Conservation (phyloP, 2,113 vertebrate genomes). For the Hemiprocne comata region DNA sequence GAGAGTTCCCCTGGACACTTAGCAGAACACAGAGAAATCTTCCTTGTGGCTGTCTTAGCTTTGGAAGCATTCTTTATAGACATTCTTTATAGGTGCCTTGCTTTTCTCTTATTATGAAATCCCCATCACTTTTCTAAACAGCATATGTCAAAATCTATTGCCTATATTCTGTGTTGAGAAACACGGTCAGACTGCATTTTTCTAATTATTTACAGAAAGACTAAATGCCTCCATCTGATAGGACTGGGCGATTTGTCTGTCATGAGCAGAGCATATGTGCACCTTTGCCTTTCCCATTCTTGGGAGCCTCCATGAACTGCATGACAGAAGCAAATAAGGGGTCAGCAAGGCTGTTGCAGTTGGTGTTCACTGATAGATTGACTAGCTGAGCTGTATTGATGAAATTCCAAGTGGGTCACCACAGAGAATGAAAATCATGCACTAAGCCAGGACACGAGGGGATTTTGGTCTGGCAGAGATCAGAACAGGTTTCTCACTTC, state of each 20-base stretch:
- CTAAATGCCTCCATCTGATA: background rate
- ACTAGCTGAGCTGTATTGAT: background rate
- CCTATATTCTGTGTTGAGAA: background rate
- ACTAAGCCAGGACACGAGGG: background rate
- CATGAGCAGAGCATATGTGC: accelerated
- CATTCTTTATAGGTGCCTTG: background rate
- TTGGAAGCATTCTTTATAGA: background rate
- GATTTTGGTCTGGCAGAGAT: background rate
- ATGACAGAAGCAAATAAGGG: background rate
- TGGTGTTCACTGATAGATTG: background rate
- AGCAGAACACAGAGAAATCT: background rate
- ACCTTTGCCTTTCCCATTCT: background rate
- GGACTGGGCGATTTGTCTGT: background rate
- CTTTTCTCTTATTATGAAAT: background rate
- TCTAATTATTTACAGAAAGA: background rate
- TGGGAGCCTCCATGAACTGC: background rate
- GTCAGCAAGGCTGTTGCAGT: background rate
- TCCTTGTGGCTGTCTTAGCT: background rate
- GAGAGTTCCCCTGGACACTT: background rate
- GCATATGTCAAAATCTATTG: background rate
- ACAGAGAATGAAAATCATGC: background rate
- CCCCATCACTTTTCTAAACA: background rate
- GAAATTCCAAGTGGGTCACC: background rate
- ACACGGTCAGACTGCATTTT: background rate
- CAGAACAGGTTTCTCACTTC: background rate